Conservation (phyloP, 2,888 invertebrate species). For the Hypsopygia costalis region DNA sequence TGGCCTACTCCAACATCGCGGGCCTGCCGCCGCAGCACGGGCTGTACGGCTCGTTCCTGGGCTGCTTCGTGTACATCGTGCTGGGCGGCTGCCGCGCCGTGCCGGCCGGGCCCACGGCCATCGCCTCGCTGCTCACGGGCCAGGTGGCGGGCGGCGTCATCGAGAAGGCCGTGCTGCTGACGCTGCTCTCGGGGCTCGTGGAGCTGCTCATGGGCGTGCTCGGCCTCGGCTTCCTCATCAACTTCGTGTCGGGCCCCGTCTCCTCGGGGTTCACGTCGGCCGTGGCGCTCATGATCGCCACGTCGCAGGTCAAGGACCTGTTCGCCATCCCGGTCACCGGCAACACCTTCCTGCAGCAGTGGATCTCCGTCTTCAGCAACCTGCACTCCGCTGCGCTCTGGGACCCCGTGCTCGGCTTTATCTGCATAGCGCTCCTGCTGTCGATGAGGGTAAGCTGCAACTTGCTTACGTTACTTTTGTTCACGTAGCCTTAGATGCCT, state of each 20-base stretch:
- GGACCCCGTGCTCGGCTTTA: slow-evolving; percentile 88
- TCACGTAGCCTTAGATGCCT: no score
- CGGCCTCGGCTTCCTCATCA: slow-evolving; percentile 92
- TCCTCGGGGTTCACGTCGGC: slow-evolving; percentile 95
- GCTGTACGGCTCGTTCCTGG: slow-evolving; percentile 95
- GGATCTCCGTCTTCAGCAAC: slow-evolving; percentile 85
- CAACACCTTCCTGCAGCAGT: slow-evolving; percentile 88
- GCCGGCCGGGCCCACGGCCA: slow-evolving; percentile 95
- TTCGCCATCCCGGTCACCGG: slow-evolving; percentile 87
- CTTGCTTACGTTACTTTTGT: no score
- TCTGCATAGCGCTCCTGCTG: slow-evolving; percentile 87
- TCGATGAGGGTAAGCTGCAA: slow-evolving; percentile 90
- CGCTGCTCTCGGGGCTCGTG: slow-evolving; percentile 86
- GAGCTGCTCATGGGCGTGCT: slow-evolving; percentile 90
- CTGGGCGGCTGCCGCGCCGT: slow-evolving; percentile 96
- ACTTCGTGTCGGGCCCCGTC: slow-evolving; percentile 94
- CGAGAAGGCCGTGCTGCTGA: slow-evolving; percentile 87
- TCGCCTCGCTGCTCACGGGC: slow-evolving; percentile 91
- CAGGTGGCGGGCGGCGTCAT: slow-evolving; percentile 86
- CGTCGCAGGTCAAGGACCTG: slow-evolving; percentile 93
- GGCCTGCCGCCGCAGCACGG: slow-evolving; percentile 92
- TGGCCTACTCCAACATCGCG: slow-evolving; percentile 90
- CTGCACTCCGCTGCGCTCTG: slow-evolving; percentile 83
- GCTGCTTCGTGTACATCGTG: slow-evolving; percentile 93
- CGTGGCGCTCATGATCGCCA: slow-evolving; percentile 92